Evolutionary conservation across 2,888 invertebrate genomes (phyloP), one percentile per base, ranked within the genome.

Genomic region (Thera britannica): DNA sequence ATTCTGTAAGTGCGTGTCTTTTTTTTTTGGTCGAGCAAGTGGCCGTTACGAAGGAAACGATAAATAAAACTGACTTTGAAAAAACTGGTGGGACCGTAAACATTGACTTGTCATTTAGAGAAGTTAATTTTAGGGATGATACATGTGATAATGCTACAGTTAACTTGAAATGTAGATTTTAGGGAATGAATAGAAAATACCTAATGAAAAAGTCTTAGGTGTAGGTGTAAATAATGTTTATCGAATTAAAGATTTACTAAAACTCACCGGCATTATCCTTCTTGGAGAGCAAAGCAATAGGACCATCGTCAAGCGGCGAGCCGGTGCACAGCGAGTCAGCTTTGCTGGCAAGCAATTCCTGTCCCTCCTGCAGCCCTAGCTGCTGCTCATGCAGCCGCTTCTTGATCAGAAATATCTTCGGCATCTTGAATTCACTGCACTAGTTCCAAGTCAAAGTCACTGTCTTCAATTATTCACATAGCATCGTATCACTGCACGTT

Each of bases 311-410:
- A 71, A 94, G 88, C 65, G 91, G 95, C 67, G 94, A 93, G 76
- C 94, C 95, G 78, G 95, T 93, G 85, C 94, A 95, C 75, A 95
- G 88, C 73, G 95, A 90, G 84, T 96, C 95, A 77, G 94, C 89
- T 88, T 96, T 96, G 83, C 89, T 87, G 69, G 44, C 57, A 4
- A 95, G 94, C 80, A 96, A 95, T 90, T 97, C 97, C 91, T 97
- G 97, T 75, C 96, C 96, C 90, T 97, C 97, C 90, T 96, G 94
- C 87, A 98, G 93, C 82, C 96, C 95, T 84, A 97, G 95, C 93
- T 98, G 98, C 95, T 98, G 98, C 96, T 97, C 97, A 82, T 97
- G 97, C 94, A 98, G 95, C 88, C 98, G 96, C 90, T 98, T 97
- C 94, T 98, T 98, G 83, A 98, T 97, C 82, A 97, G 93, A 94